These are phyloP conservation scores for Halictus rubicundus DNA, from an alignment of 1,140 invertebrate species.

Conservation along the genomic window DNA sequence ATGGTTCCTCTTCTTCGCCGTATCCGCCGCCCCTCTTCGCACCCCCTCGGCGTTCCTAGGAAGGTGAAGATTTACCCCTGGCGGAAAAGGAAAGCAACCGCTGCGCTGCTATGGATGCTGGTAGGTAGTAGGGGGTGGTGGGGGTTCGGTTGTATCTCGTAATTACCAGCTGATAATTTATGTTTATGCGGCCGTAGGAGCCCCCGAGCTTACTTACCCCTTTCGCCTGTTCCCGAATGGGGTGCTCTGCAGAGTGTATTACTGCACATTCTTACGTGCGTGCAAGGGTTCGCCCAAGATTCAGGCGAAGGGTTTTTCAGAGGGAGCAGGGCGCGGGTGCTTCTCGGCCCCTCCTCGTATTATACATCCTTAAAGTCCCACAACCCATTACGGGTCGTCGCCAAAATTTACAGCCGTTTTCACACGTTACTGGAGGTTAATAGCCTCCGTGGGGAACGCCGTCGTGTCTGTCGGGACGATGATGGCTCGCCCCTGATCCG, in stretches of 20 bases:
- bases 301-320: conserved; percentile 26
- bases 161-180: conserved; percentile 82
- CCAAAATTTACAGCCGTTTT: conserved; percentile 78
- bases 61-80: conserved; percentile 26
- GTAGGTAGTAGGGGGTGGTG: background rate
- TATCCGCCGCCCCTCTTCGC: conserved; percentile 1
- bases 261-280: conserved; percentile 77
- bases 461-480: conserved; percentile 1
- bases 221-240: conserved; percentile 63
- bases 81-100: conserved; percentile 45
- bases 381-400: conserved; percentile 72
- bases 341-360: conserved; percentile 48
- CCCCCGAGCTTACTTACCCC: conserved; percentile 76
- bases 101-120: background rate
- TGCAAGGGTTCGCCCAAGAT: conserved; percentile 42
- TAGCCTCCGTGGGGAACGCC: conserved; percentile 55
- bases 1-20: conserved; percentile 50
- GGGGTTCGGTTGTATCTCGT: conserved; percentile 75
- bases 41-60: background rate
- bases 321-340: conserved; percentile 39
- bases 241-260: conserved; percentile 73
- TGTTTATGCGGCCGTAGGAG: conserved; percentile 78
- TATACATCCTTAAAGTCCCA: conserved; percentile 76
- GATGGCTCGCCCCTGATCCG: background rate
- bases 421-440: conserved; percentile 77